Conservation (phyloP, 2,113 vertebrate species). For the Anarhynchus alexandrinus region DNA sequence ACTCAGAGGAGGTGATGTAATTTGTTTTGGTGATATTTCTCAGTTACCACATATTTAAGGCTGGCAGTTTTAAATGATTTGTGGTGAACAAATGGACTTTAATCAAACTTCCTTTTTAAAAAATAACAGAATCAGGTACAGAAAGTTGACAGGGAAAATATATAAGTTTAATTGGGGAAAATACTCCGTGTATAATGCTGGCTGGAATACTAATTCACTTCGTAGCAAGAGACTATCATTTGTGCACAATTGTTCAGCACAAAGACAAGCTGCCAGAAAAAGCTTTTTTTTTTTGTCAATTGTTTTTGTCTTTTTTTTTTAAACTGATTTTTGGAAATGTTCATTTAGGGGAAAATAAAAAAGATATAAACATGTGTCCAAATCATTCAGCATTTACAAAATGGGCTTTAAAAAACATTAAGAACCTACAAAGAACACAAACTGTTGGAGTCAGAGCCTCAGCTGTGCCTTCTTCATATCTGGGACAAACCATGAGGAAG, state of each 20-base stretch:
- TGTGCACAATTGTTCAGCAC: not conserved
- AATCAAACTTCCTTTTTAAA: constrained; percentile 50
- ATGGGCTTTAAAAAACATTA: not conserved
- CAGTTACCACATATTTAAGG: constrained; percentile 66
- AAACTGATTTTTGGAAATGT: not conserved
- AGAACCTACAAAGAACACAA: not conserved
- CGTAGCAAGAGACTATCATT: not conserved
- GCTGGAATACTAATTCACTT: not conserved
- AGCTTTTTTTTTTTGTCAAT: not conserved
- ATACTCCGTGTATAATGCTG: not conserved
- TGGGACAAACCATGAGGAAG: fast-evolving
- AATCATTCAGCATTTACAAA: not conserved
- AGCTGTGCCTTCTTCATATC: not conserved
- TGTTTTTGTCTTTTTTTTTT: not conserved
- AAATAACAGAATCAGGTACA: constrained; percentile 34
- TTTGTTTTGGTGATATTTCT: constrained; percentile 64
- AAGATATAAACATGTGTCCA: not conserved
- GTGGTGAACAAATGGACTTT: constrained; percentile 50
- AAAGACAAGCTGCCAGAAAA: constrained; percentile 31
- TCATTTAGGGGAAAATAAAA: not conserved
- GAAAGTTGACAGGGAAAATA: constrained; percentile 41
- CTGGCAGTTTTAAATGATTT: constrained; percentile 60
- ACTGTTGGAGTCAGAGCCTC: not conserved
- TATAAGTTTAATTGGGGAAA: constrained; percentile 12
- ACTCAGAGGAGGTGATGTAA: constrained; percentile 56